phyloP scores from a whole-genome alignment of 2,797 vertebrate species.

The Scolopax rusticola region DNA sequence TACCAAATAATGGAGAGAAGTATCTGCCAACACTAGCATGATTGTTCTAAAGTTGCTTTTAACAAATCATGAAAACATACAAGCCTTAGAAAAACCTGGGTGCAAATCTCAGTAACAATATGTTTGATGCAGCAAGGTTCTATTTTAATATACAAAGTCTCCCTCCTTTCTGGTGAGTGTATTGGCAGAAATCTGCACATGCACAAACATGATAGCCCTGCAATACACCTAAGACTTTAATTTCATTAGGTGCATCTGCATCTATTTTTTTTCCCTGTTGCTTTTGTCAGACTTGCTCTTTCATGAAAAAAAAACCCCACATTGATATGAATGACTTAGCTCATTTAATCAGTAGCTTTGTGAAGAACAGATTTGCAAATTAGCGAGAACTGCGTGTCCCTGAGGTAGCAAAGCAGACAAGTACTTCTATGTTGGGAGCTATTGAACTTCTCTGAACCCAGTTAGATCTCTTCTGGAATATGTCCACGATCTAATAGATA shows the following conservation, averaged over 20 bases:
- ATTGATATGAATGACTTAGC: not conserved
- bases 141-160: not conserved
- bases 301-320: not conserved
- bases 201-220: not conserved
- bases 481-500: not conserved
- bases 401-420: not conserved
- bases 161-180: not conserved
- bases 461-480: not conserved
- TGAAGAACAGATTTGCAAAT: constrained; percentile 21
- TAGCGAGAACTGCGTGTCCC: not conserved
- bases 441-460: not conserved
- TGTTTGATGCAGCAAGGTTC: not conserved
- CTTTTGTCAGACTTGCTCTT: not conserved
- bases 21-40: not conserved
- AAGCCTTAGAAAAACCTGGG: not conserved
- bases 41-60: not conserved
- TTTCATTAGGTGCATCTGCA: not conserved
- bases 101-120: not conserved
- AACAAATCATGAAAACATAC: not conserved
- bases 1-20: not conserved
- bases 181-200: not conserved
- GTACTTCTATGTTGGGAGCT: not conserved
- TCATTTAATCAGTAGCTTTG: constrained; percentile 3
- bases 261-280: not conserved
- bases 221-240: not conserved